Percentiles rank a stretch among this genome's conserved stretches.
These are phyloP conservation scores for Brachionus paranguensis DNA, from an alignment of 1,140 invertebrate species.

Conservation along the genomic window DNA sequence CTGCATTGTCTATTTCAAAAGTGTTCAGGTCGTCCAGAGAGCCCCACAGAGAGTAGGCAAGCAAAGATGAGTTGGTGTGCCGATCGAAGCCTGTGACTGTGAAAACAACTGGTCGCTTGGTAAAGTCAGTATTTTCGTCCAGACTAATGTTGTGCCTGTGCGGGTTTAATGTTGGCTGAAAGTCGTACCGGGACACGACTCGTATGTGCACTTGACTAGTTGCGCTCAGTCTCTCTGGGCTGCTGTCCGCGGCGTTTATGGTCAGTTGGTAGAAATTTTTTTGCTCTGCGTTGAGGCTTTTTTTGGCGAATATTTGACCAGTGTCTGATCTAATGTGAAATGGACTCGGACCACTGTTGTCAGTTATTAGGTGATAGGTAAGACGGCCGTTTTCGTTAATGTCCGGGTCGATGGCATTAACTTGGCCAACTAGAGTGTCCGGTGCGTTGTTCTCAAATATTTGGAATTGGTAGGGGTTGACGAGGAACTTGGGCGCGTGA, in stretches of 20 bases:
- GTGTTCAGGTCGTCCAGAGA: constrained; percentile 33
- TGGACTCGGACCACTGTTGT: background rate
- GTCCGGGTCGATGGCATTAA: background rate
- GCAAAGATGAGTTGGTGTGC: background rate
- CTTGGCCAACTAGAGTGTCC: background rate
- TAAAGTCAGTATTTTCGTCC: constrained; percentile 12
- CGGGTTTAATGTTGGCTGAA: background rate
- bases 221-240: background rate
- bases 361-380: constrained; percentile 13
- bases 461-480: background rate
- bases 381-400: background rate
- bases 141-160: background rate
- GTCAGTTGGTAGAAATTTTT: background rate
- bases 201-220: background rate
- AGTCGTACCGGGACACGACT: background rate
- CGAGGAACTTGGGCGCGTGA: background rate
- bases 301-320: constrained; percentile 34
- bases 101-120: background rate
- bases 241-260: background rate
- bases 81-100: background rate
- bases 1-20: constrained; percentile 21
- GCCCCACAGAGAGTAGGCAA: constrained; percentile 6
- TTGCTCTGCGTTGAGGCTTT: background rate
- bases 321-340: constrained; percentile 37
- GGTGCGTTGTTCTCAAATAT: constrained; percentile 14